Base-by-base conservation (phyloP, 2,113 vertebrate genomes). In the Phoxinus phoxinus region DNA sequence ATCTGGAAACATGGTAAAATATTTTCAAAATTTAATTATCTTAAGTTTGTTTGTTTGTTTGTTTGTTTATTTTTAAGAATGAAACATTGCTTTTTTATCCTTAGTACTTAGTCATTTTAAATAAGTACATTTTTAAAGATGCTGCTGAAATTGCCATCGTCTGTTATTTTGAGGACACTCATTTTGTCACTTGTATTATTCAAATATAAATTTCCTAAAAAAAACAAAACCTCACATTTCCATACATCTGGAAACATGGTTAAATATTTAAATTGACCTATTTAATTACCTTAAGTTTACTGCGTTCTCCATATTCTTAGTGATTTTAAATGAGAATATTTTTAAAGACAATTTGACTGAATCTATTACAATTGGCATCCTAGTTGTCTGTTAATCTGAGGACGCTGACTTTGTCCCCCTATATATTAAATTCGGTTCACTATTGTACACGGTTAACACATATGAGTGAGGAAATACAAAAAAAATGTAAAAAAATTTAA, bases 361-460 rank as follows among this genome's bases (percentile, higher is more conserved):
- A 61, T 61, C 10, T 69, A 30, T 32, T 69, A 69, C 19, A 69
- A 35, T 37, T 1, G 15, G 4, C 48, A 17, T 51, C 48, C 15
- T 51, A 51, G 48, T 48, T 48, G 46, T 48, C 46, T 15, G 46
- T 74, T 25, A 41, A 61, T 37, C 23, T 25, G 32, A 41, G 32
- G 21, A 44, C n/a, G 2, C 37, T 63, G 8, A 41, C 30, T 27
- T n/a, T 75, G 7, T 21, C 72, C 5, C 4, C 35, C 23, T 19
- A 17, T 44, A 48, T 41, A n/a, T 72, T 72, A 83, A 53, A 81
- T 73, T 77, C 56, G 51, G 65, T 82, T 86, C 53, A 10, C 23
- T 59, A 48, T 41, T 77, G 41, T 84, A 67, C 58, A 48, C 75
- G 80, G 61, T 86, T 86, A 87, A 85, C 80, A 84, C 61, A 73